Evolutionary conservation across 2,888 invertebrate genomes (phyloP), one percentile per base, ranked within the genome.

Genomic region (Vesta saturnalis): DNA sequence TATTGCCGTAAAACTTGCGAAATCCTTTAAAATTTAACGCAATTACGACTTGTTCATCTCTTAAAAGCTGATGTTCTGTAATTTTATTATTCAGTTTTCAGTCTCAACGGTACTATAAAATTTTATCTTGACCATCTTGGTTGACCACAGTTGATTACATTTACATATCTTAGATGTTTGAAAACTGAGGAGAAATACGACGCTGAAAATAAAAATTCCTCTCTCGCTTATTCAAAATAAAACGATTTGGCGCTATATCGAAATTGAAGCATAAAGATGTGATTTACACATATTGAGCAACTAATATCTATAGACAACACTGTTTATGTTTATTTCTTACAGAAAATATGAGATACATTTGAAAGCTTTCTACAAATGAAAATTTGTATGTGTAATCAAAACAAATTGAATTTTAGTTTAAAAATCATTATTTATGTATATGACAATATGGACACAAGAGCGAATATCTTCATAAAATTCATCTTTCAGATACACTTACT

Each of bases 11-110:
- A 39, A 2, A n/a, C n/a, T n/a, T n/a, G 39, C 2, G 8, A 39
- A 39, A 39, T 39, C n/a, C 39, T 3, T n/a, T 10, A 39, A n/a
- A 39, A n/a, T 1, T 39, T 39, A 4, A 39, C 8, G n/a, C 8
- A 39, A 39, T 39, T 39, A 8, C 39, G 18, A 16, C 64, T 69
- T 69, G 69, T 60, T 59, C 66, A 66, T 39, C 62, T 63, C 66
- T 69, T 18, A 22, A 62, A 57, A 49, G 54, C 16, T 55, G 46
- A 67, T 71, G 61, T 71, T 69, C 70, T 69, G 73, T 73, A 75
- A 74, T 69, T 72, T 76, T 77, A 76, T 76, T 75, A 76, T 77
- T 76, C 76, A 76, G 77, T 77, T 77, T 74, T 70, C 58, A 72
- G 75, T 77, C 78, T 76, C 78, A 61, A 71, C 66, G 73, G 78